A percentile compares a stretch with the other conserved stretches of the same genome.
Conservation (phyloP, 2,113 vertebrate genomes). For the Anolis carolinensis region DNA sequence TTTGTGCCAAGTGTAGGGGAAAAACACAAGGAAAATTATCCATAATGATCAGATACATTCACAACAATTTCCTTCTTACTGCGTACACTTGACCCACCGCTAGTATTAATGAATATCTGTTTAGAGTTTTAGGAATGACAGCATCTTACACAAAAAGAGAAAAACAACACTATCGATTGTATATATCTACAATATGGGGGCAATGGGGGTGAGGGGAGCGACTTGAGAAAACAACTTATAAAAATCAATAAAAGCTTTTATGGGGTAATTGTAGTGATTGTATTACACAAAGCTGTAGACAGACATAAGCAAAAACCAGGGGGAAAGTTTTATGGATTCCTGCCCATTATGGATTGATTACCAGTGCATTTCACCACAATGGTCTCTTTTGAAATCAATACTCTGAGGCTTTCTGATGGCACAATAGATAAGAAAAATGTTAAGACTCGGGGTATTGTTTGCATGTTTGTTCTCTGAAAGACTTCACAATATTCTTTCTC, state of each 20-base stretch:
- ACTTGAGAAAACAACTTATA: conserved; percentile 13
- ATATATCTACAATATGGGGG: not conserved
- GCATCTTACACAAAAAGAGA: not conserved
- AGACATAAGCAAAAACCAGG: not conserved
- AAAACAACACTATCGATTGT: not conserved
- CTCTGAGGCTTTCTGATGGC: not conserved
- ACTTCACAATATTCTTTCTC: not conserved
- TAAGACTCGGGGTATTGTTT: not conserved
- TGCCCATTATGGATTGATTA: conserved; percentile 24
- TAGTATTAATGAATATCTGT: not conserved
- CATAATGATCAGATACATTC: not conserved
- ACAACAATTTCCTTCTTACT: not conserved
- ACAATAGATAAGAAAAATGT: not conserved
- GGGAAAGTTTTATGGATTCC: not conserved
- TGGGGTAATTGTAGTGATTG: conserved; percentile 24
- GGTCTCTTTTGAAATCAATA: conserved; percentile 7
- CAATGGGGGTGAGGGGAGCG: too few species aligned
- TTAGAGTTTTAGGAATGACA: not conserved
- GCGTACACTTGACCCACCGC: not conserved
- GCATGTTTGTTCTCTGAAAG: not conserved
- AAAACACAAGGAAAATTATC: not conserved
- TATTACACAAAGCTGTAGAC: conserved; percentile 32
- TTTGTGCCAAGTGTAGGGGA: not conserved
- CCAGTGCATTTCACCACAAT: not conserved
- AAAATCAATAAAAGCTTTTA: conserved; percentile 46